Base-by-base conservation (phyloP, 2,888 invertebrate species). In the Colostygia pectinataria region DNA sequence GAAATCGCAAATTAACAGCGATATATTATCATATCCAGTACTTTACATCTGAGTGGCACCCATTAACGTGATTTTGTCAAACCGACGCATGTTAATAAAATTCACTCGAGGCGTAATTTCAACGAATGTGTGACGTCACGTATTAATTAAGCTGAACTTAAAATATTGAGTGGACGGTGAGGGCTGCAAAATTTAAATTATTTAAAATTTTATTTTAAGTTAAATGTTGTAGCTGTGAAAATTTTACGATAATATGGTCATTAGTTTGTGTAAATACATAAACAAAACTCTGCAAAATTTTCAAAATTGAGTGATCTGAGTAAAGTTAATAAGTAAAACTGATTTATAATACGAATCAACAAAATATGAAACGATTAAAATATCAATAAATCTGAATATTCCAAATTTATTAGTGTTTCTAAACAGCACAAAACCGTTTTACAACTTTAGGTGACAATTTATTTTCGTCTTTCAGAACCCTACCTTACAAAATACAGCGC, bases 121-220 rank as follows among this genome's bases (percentile, higher is more conserved):
- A 63, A 61, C 76, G 77, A 78, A 78, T 75, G 68, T 69, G 71
- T 78, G 79, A 76, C 75, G 70, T 70, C 63, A 66, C 66, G 68
- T 34, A 81, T 84, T 86, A 86, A 86, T 84, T 85, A 83, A 80
- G 66, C 71, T 48, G 62, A 72, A 79, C 73, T 82, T 77, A 71
- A 79, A 76, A 73, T 73, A 77, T 74, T 69, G 67, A 74, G 64
- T 54, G 56, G 51, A 61, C 49, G 57, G 63, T 41, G 63, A 49
- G 61, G 59, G 59, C 45, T 57, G 55, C 53, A 29, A 33, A 28
- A 33, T 37, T 43, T 3, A 15, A 20, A 5, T 20, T 4, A 5
- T n/a, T n/a, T n/a, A n/a, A n/a, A 48, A 18, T 32, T 32, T 32
- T 42, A 38, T 29, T 33, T 34, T 2, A 12, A 29, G 13, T 24